These are phyloP conservation scores for Mirza zaza DNA, from an alignment of 2,113 vertebrate genomes.

Conservation along the genomic window DNA sequence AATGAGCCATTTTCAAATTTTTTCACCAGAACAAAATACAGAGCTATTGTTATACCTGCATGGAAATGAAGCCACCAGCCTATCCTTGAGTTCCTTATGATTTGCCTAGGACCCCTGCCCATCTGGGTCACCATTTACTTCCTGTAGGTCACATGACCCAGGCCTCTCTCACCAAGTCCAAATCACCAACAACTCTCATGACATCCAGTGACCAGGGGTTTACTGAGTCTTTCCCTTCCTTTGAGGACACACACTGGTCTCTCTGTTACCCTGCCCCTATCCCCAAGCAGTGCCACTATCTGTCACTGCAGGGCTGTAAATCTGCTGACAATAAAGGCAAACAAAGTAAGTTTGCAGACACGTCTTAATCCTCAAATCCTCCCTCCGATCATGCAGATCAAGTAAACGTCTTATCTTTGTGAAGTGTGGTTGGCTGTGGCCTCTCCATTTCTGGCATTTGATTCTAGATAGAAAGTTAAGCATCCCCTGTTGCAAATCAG, in stretches of 20 bases:
- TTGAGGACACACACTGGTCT: background rate
- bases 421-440: background rate
- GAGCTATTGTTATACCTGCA: background rate
- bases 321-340: background rate
- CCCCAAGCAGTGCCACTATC: background rate
- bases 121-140: background rate
- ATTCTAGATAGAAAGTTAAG: constrained; percentile 20
- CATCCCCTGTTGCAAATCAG: background rate
- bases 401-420: constrained; percentile 11
- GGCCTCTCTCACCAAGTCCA: background rate
- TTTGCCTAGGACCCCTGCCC: background rate
- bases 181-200: background rate
- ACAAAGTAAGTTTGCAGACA: background rate
- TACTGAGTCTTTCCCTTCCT: background rate
- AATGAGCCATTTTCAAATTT: background rate
- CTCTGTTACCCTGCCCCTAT: background rate
- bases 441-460: background rate
- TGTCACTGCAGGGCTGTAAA: background rate
- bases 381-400: background rate
- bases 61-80: background rate
- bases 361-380: background rate
- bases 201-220: background rate
- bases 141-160: background rate
- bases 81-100: background rate
- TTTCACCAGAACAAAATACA: background rate